Evolutionary conservation across 2,113 vertebrate genomes (phyloP).

Genomic region (Spea bombifrons): DNA sequence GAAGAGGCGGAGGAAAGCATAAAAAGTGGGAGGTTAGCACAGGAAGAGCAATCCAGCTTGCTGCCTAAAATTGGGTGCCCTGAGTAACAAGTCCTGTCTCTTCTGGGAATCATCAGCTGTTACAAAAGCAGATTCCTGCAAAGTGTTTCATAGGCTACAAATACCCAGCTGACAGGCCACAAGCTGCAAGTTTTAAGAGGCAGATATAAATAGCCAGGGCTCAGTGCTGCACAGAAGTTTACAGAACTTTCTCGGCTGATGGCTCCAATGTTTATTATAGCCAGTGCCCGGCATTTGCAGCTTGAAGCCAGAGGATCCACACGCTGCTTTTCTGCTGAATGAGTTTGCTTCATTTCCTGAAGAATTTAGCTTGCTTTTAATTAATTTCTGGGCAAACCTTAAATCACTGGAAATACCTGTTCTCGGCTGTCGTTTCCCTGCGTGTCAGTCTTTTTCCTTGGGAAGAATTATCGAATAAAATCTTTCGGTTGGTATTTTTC

Average conservation of each 20-base stretch:
- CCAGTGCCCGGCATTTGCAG: conserved; percentile 26
- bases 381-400: background rate
- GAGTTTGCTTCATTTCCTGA: conserved; percentile 22
- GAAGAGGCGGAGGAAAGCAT: too few species aligned
- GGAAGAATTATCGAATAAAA: background rate
- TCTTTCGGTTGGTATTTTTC: background rate
- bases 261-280: conserved; percentile 60
- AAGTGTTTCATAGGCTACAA: conserved; percentile 71
- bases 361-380: conserved; percentile 10
- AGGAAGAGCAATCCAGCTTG: background rate
- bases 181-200: conserved; percentile 45
- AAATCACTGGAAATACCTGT: conserved; percentile 7
- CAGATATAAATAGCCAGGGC: conserved; percentile 64
- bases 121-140: conserved; percentile 61
- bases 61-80: conserved; percentile 43
- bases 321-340: conserved; percentile 18
- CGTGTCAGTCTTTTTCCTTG: background rate
- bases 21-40: too few species aligned
- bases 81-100: conserved; percentile 43
- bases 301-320: conserved; percentile 24
- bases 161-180: conserved; percentile 66
- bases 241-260: conserved; percentile 71
- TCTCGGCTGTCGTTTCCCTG: background rate
- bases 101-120: conserved; percentile 57
- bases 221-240: conserved; percentile 55